Conservation (phyloP, 2,797 vertebrate species). For the Anolis apletophallus region DNA sequence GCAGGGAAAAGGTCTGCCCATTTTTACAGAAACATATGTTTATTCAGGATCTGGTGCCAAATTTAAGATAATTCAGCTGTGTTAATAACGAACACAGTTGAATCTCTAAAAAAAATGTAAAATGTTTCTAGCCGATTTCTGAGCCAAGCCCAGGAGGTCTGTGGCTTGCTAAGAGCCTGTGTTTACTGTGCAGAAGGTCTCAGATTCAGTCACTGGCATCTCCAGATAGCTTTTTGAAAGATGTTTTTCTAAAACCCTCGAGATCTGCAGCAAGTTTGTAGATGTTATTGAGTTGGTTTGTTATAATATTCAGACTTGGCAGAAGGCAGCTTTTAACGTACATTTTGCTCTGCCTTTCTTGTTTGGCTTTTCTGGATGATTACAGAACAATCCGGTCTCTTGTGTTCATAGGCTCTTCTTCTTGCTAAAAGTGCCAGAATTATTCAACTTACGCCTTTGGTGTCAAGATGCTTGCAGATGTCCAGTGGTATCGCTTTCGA, state of each 20-base stretch:
- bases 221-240: neutral
- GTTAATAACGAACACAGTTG: neutral
- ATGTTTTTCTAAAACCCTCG: neutral
- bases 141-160: neutral
- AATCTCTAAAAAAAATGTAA: neutral
- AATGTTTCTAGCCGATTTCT: neutral
- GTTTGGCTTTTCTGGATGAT: neutral
- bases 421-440: neutral
- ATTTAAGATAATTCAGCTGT: neutral
- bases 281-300: neutral
- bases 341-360: neutral
- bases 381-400: neutral
- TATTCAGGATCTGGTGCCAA: neutral
- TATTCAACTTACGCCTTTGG: constrained; percentile 9
- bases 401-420: neutral
- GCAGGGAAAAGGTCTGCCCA: neutral
- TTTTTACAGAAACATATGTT: neutral
- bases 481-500: neutral
- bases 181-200: neutral
- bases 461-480: neutral
- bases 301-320: neutral
- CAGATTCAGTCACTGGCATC: neutral
- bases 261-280: neutral
- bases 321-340: neutral
- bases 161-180: neutral